phyloP scores from a whole-genome alignment of 2,888 invertebrate species.

The Drosophila mimica region DNA sequence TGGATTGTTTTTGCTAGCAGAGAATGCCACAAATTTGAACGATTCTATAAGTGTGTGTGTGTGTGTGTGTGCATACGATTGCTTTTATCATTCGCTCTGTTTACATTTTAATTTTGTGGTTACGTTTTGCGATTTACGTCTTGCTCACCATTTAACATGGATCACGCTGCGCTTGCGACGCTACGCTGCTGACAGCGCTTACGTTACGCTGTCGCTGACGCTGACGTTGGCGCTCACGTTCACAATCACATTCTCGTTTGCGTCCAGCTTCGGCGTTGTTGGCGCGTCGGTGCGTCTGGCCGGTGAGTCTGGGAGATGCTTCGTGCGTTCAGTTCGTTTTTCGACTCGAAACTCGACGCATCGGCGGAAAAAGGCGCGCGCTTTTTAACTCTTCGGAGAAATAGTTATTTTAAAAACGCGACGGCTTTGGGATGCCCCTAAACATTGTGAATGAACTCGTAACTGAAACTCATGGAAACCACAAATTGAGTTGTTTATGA shows the following conservation, averaged over 20 bases:
- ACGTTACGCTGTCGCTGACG: constrained; percentile 9
- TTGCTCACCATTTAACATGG: constrained; percentile 33
- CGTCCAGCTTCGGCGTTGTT: constrained; percentile 36
- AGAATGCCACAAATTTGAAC: not conserved
- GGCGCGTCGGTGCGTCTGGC: constrained; percentile 42
- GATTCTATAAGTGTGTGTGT: not conserved
- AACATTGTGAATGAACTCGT: constrained; percentile 19
- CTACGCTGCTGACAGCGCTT: constrained; percentile 11
- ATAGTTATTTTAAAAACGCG: constrained; percentile 40
- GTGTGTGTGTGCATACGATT: not conserved
- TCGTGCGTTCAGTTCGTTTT: constrained; percentile 71
- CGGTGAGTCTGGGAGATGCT: constrained; percentile 32
- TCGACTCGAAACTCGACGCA: constrained; percentile 66
- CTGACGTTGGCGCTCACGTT: constrained; percentile 8
- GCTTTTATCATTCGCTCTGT: constrained; percentile 8
- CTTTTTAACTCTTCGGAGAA: constrained; percentile 31
- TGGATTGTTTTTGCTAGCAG: not conserved
- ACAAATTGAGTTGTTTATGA: not conserved
- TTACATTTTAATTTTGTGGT: not conserved
- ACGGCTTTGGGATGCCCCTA: constrained; percentile 30
- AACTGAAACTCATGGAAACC: constrained; percentile 3
- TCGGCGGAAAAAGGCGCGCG: constrained; percentile 32
- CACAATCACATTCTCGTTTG: constrained; percentile 6
- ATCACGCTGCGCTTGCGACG: constrained; percentile 33
- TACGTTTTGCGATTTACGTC: constrained; percentile 9